Evolutionary conservation across 64 coral and sea anemone genomes (phyloP).

Genomic region (Stichodactyla helianthus): DNA sequence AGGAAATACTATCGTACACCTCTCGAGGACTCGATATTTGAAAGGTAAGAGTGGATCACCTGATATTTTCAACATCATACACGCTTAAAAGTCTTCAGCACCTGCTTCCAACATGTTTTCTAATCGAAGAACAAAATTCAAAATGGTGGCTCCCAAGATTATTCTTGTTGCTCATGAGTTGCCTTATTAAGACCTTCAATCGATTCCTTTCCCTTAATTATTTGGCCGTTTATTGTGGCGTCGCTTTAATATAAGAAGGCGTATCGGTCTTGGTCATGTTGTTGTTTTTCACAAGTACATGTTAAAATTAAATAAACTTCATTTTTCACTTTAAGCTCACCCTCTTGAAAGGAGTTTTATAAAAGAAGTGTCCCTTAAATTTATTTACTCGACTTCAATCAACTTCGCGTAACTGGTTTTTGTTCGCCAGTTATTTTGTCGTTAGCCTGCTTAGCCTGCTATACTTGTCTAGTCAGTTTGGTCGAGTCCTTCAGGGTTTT

Average conservation of each 20-base stretch:
- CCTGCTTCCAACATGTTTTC: constrained; percentile 4
- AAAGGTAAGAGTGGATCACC: constrained; percentile 4
- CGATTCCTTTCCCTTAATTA: neutral
- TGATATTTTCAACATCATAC: constrained; percentile 19
- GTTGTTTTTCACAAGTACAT: constrained; percentile 10
- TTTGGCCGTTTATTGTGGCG: neutral
- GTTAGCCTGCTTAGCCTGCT: neutral
- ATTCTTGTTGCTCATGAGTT: neutral
- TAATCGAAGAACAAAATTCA: neutral
- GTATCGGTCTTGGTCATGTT: neutral
- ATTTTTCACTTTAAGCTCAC: constrained; percentile 8
- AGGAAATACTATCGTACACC: neutral
- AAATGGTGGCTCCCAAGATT: neutral
- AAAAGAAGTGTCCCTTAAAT: neutral
- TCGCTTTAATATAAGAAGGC: neutral
- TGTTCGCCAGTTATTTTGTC: neutral
- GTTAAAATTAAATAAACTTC: constrained; percentile 18
- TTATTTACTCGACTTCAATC: constrained; percentile 1
- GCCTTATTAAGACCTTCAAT: neutral
- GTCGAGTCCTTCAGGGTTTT: neutral
- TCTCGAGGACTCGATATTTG: neutral
- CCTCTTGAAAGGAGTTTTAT: constrained; percentile 6
- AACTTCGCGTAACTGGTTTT: neutral
- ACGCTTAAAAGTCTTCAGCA: neutral
- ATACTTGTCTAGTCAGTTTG: neutral